Conservation (phyloP, 2,113 vertebrate species). For the Chlamydotis undulata region DNA sequence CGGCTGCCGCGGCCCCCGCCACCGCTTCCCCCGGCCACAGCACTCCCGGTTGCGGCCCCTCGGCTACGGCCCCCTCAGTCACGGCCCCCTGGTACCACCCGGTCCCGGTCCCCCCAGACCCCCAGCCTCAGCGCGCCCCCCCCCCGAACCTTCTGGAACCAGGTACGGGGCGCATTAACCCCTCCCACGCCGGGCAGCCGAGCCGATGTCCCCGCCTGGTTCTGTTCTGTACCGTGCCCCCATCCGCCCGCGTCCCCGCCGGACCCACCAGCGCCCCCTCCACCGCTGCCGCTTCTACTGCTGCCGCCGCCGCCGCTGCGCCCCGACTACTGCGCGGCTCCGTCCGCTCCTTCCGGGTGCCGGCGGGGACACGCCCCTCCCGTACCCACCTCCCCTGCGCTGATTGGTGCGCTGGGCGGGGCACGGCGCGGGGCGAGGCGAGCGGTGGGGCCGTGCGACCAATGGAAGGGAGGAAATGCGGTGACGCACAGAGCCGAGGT, state of each 20-base stretch:
- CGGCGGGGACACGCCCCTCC: background rate
- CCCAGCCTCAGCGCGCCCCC: background rate
- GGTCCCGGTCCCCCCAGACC: background rate
- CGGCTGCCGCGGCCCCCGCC: no score
- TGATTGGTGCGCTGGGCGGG: background rate
- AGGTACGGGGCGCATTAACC: background rate
- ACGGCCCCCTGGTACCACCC: no score
- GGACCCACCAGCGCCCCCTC: constrained; percentile 17
- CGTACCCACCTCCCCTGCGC: background rate
- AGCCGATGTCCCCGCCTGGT: no score
- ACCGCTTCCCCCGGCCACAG: no score
- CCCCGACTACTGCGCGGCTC: background rate
- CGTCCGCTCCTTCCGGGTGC: constrained; percentile 20
- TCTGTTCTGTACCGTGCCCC: background rate
- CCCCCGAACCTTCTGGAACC: background rate
- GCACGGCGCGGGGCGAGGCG: background rate
- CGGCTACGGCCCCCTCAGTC: no score
- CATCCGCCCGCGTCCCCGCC: background rate
- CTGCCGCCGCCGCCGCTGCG: background rate
- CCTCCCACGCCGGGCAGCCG: no score
- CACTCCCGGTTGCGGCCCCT: no score
- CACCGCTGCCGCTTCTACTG: background rate
- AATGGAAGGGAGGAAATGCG: background rate
- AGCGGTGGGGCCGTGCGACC: fast-evolving
- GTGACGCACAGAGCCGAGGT: fast-evolving